These are phyloP conservation scores for Macropus fuliginosus DNA, from an alignment of 2,797 vertebrate species.

Conservation along the genomic window DNA sequence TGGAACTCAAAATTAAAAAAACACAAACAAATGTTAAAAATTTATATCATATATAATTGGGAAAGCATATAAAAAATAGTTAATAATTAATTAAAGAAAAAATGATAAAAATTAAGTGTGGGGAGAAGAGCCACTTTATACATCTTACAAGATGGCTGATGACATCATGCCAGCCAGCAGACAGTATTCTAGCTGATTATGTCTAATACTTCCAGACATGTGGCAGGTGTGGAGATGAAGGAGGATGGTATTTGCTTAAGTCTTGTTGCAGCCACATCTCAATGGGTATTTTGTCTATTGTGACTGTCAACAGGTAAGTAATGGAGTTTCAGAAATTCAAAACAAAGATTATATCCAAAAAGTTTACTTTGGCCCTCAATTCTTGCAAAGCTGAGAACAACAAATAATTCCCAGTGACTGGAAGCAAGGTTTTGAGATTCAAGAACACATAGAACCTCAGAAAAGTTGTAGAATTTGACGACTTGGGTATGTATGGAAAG, in stretches of 20 bases:
- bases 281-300: not conserved
- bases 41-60: not conserved
- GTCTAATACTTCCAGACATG: not conserved
- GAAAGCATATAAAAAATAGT: not conserved
- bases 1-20: not conserved
- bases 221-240: too few species aligned
- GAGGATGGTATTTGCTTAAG: not conserved
- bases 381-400: not conserved
- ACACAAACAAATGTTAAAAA: not conserved
- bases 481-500: not conserved
- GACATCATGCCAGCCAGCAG: not conserved
- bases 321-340: not conserved
- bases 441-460: not conserved
- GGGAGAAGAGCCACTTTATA: not conserved
- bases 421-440: not conserved
- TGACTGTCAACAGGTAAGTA: not conserved
- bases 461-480: not conserved
- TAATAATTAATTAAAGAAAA: too few species aligned
- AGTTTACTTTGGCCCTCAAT: not conserved
- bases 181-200: not conserved
- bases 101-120: not conserved
- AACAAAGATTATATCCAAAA: not conserved
- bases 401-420: not conserved
- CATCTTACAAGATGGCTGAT: not conserved
- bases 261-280: not conserved